Evolutionary conservation across 2,113 vertebrate genomes (phyloP).

Genomic region (Neoarius graeffei): DNA sequence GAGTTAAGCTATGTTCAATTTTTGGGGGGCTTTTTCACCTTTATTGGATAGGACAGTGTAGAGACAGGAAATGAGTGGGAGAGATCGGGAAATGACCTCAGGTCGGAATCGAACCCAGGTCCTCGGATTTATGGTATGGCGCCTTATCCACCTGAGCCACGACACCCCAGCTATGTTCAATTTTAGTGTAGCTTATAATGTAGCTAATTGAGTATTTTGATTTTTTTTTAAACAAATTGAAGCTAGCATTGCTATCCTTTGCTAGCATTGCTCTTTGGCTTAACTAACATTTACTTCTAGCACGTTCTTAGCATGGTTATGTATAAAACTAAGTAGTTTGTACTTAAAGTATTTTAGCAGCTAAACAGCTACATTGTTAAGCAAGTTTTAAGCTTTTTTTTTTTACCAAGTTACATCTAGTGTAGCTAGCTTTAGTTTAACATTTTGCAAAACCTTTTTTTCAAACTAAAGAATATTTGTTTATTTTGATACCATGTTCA

Average conservation of each 20-base stretch:
- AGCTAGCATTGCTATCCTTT: no score
- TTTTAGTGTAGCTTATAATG: not conserved
- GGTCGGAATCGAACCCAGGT: no score
- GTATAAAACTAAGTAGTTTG: not conserved
- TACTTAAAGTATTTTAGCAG: not conserved
- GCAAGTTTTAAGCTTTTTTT: not conserved
- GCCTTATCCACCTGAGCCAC: no score
- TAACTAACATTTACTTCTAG: not conserved
- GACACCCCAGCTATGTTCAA: no score
- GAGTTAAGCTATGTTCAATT: not conserved
- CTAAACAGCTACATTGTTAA: not conserved
- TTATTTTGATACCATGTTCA: not conserved
- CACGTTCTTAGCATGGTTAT: not conserved
- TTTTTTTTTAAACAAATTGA: no score
- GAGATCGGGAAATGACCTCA: no score
- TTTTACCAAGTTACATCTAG: not conserved
- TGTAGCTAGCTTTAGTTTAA: not conserved
- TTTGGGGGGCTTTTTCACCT: no score
- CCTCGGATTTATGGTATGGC: no score
- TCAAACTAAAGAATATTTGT: not conserved
- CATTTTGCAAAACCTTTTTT: not conserved
- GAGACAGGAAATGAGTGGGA: no score
- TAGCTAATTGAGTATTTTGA: not conserved
- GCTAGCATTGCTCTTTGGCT: not conserved
- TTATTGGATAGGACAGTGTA: no score